Base-by-base conservation (phyloP, 2,113 vertebrate species). In the Tautogolabrus adspersus region DNA sequence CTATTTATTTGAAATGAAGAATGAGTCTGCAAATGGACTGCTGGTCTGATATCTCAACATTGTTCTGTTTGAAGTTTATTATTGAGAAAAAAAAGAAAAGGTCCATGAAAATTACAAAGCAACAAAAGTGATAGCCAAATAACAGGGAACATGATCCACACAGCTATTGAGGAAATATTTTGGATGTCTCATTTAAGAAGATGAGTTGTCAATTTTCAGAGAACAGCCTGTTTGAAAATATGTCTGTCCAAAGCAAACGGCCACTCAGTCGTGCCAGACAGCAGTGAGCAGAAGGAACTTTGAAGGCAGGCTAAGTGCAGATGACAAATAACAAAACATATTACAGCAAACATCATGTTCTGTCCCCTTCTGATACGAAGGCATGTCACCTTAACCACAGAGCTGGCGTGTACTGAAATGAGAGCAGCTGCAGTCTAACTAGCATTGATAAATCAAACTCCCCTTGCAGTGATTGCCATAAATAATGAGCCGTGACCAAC, bases 381-480 rank as follows among this genome's bases (percentile, higher is more conserved):
- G 60, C 58, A 58, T 66, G 57, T n/a, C 21, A 52, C 11, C 10
- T 21, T 55, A 72, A 75, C 49, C 55, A 34, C 65, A 64, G 55
- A 23, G 38, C 61, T 71, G 46, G 57, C 47, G n/a, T 44, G 49
- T 2, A 40, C 46, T 49, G 49, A 61, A 75, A 66, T 8, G 71
- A 72, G 57, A 74, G 64, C 66, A 84, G 77, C 69, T 82, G 75
- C 8, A 0, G 63, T 72, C 72, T 77, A 81, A 72, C 51, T 66
- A 56, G 54, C 75, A 77, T 66, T 69, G 78, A 87, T 77, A 82
- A 89, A 86, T 84, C 66, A 75, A 86, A 77, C 60, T 58, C 57
- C 18, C 76, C 84, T 74, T 71, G 61, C 62, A 72, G 67, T 55
- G 64, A 66, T 57, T 11, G 40, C 67, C 74, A 57, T 81, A 77